Base-by-base conservation (phyloP, 2,888 invertebrate genomes). In the Euzophera pinguis region DNA sequence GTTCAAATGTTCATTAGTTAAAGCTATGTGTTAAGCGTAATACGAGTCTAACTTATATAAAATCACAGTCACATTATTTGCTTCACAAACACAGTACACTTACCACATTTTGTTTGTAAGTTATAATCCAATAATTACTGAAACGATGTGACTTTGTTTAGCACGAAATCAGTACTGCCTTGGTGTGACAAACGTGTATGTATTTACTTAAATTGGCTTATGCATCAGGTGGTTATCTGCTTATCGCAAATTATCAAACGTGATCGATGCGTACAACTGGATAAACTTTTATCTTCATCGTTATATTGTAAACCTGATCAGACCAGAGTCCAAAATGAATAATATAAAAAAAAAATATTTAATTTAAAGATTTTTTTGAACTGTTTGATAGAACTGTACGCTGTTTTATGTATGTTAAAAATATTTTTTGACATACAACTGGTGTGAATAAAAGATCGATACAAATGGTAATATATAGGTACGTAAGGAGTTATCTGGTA, bases 21-120 rank as follows among this genome's bases (percentile, higher is more conserved):
- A n/a, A n/a, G n/a, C n/a, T n/a, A n/a, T n/a, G n/a, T n/a, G n/a
- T n/a, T n/a, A n/a, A n/a, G n/a, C n/a, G n/a, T n/a, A n/a, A n/a
- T n/a, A n/a, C n/a, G n/a, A n/a, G n/a, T n/a, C n/a, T n/a, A n/a
- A n/a, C n/a, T n/a, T n/a, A n/a, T n/a, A n/a, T n/a, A n/a, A n/a
- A n/a, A n/a, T n/a, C 22, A 22, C 22, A 22, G 22, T 22, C 22
- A 22, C 22, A 22, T 2, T 22, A 22, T 22, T 22, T 22, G 32
- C 32, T 32, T 9, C 9, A 10, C 7, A 32, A 8, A 32, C 10
- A 32, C 32, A 6, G 3, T 32, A 29, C 41, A 68, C 73, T 71
- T 62, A 73, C 73, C 73, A 73, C 74, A 73, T 73, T 43, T 66
- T 73, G 61, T 50, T 3, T 53, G 17, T 55, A 47, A 55, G 55